Base-by-base conservation (phyloP, 2,888 invertebrate genomes). In the Microplitis deprimator region DNA sequence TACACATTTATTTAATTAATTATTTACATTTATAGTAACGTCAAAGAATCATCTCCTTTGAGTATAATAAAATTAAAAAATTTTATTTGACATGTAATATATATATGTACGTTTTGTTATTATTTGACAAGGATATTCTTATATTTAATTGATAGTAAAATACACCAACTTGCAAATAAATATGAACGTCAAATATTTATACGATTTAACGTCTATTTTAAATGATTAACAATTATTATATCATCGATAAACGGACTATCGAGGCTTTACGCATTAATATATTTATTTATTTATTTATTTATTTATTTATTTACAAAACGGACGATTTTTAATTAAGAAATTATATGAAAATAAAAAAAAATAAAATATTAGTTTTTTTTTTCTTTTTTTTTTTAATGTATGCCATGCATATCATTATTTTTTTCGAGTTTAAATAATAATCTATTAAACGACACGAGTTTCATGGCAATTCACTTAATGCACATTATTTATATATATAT, bases 391-490 rank as follows among this genome's bases (percentile, higher is more conserved):
- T 50, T 50, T 4, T 10, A 10, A 50, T 50, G 13, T 50, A 50
- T 50, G 50, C 50, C 50, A 20, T 1, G 20, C 20, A 20, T 20
- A 20, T 20, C 20, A 50, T 50, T 50, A 13, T 50, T 50, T 2
- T 13, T 50, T 50, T 50, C 7, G 13, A 41, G 40, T 17, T 61
- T 29, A n/a, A 64, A 60, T 64, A 29, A 68, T 50, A 38, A 67
- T 67, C 6, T 50, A 16, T n/a, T 40, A 73, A 40, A 29, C 29
- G 61, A 59, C 71, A 77, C 71, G 50, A 50, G 50, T 76, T 73
- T 78, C 78, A 76, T 80, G 81, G 78, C 80, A 81, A 81, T 81
- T 81, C 75, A 80, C 80, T 80, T 68, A 61, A 75, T 68, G 65
- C 67, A 73, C 50, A 61, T 73, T 17, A 41, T 13, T 59, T 29